Base-by-base conservation (phyloP, 2,888 invertebrate genomes). In the Smittia aterrima region DNA sequence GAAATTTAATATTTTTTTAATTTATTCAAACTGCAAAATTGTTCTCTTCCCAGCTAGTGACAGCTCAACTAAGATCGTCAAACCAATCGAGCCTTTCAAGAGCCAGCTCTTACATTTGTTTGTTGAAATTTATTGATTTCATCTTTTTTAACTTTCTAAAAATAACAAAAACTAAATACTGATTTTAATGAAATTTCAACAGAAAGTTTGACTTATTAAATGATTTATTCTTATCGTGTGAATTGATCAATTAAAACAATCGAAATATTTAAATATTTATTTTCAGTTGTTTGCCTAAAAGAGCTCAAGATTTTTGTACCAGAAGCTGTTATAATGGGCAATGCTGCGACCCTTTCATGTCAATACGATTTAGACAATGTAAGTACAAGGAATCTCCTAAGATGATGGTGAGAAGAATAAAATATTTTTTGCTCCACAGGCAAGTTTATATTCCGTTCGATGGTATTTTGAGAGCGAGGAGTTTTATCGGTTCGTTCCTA, bases 401-500 rank as follows among this genome's bases (percentile, higher is more conserved):
- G 77, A 74, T 38, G 13, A 67, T 66, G 22, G 41, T 62, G 40
- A 74, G 41, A 41, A 54, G 11, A 32, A 53, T 66, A 75, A 72
- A 32, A 53, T 24, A 40, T 64, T 25, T 27, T 47, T 16, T 13
- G 11, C 62, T 73, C 77, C 77, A n/a, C 76, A 83, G 83, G 83
- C 83, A 67, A 80, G 81, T 41, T 82, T 89, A 62, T 88, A 89
- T 79, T 85, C 87, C 22, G 86, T 89, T 76, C 87, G 87, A 80
- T 89, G 88, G 88, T 88, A 87, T 81, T 85, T 86, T 77, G 86
- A 86, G 76, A 79, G 82, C 32, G 84, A 84, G 77, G 88, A 89
- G 80, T 88, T 89, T 81, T 89, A 87, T 81, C 85, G 87, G 77
- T 88, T 83, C 79, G 84, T 86, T 75, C 88, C 88, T 40, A 87